Conservation (phyloP, 2,113 vertebrate species). For the Cyanoramphus novaezelandiae region DNA sequence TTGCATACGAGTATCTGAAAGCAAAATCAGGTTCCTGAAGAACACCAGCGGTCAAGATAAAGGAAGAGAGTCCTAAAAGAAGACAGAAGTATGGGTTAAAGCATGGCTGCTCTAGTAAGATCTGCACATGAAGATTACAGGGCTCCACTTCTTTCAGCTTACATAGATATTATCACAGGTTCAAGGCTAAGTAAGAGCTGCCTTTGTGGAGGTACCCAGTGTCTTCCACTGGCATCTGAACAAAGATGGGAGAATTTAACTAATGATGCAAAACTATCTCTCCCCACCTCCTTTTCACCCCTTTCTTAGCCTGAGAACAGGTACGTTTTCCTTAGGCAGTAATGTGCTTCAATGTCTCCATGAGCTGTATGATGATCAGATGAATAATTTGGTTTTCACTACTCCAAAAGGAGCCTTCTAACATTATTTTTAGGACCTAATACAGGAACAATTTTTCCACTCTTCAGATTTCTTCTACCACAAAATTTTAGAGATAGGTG, state of each 20-base stretch:
- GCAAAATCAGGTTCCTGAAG: background rate
- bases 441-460: background rate
- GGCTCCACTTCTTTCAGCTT: background rate
- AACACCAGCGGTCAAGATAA: background rate
- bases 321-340: background rate
- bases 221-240: background rate
- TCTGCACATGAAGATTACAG: background rate
- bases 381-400: background rate
- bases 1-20: background rate
- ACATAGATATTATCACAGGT: background rate
- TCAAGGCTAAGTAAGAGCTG: background rate
- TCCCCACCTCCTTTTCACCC: background rate
- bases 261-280: background rate
- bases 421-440: background rate
- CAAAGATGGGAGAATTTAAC: background rate
- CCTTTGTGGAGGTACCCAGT: background rate
- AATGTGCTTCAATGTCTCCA: background rate
- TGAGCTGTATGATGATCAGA: background rate
- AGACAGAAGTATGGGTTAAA: background rate
- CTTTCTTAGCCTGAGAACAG: background rate
- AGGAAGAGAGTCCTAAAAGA: background rate
- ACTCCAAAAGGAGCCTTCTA: background rate
- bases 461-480: background rate
- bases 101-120: background rate
- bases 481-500: background rate